phyloP scores from a whole-genome alignment of 2,113 vertebrate species.

The Gorsachius goisagi region DNA sequence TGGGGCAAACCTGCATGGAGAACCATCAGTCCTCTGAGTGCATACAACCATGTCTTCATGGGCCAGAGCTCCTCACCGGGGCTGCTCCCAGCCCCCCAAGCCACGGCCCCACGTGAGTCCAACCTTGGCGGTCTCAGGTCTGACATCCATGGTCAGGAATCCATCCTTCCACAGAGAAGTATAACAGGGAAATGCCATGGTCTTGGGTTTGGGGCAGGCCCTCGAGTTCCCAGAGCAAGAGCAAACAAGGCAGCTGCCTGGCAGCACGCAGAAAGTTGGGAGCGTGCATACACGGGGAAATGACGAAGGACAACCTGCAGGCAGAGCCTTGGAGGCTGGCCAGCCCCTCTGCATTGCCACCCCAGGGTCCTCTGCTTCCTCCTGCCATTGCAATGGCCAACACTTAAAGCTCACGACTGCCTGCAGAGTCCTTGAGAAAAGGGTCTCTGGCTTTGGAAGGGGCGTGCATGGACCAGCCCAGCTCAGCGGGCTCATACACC shows the following conservation, averaged over 20 bases:
- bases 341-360: background rate
- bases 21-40: background rate
- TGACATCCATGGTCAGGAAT: background rate
- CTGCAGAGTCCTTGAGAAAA: background rate
- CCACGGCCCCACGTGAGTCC: background rate
- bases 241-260: background rate
- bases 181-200: background rate
- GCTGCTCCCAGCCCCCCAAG: rapidly evolving
- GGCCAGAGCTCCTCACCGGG: background rate
- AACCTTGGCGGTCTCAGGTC: background rate
- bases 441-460: background rate
- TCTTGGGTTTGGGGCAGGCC: background rate
- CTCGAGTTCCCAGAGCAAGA: background rate
- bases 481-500: background rate
- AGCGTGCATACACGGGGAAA: background rate
- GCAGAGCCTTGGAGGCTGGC: background rate
- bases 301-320: rapidly evolving
- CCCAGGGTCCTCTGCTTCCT: rapidly evolving
- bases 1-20: background rate
- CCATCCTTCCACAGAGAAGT: background rate
- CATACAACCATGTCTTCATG: rapidly evolving
- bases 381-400: background rate
- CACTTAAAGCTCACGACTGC: background rate
- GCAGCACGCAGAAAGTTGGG: background rate
- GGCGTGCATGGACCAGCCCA: background rate